Base-by-base conservation (phyloP, 2,888 invertebrate genomes). In the Polylopha cassiicola region DNA sequence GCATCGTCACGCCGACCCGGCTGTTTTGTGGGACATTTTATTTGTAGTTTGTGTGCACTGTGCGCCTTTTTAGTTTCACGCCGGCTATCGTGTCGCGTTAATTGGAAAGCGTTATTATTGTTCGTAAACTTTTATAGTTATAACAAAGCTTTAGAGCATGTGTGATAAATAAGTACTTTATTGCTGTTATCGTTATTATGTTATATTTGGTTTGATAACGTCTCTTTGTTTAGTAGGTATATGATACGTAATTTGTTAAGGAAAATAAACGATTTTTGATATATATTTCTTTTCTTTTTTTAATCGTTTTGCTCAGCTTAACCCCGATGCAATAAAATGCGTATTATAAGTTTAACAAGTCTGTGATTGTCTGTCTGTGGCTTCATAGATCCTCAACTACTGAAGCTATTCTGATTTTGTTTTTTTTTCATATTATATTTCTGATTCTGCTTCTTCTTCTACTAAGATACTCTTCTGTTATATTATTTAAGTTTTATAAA, bases 1-100 rank as follows among this genome's bases (percentile, higher is more conserved):
- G 38, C 48, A 47, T 50, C 44, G 39, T 26, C 36, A 27, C 39
- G 39, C 31, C 30, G 29, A 33, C 21, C 29, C 33, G 33, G 24
- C 21, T 11, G 14, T 26, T 38, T 38, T 36, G 27, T 34, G 14
- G 13, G 22, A 10, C 17, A 26, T 2, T 24, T 32, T 21, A n/a
- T n/a, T n/a, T n/a, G n/a, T n/a, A n/a, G 27, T 21, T 8, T 26
- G 21, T 37, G 37, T 31, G 22, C 8, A 23, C 8, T 6, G 27
- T 37, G 23, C 23, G 16, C 9, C 20, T 13, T 20, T 17, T 32
- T 32, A 29, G 37, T 39, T 39, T 39, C 17, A 27, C 21, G 26
- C n/a, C 8, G 33, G 22, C 23, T 39, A 4, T 29, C 30, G 30
- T 42, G 29, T 24, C 33, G 17, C 15, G 17, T 27, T 34, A 34